Evolutionary conservation across 2,113 vertebrate species (phyloP), one percentile per base, ranked within the genome.

Genomic region (Corythoichthys intestinalis): DNA sequence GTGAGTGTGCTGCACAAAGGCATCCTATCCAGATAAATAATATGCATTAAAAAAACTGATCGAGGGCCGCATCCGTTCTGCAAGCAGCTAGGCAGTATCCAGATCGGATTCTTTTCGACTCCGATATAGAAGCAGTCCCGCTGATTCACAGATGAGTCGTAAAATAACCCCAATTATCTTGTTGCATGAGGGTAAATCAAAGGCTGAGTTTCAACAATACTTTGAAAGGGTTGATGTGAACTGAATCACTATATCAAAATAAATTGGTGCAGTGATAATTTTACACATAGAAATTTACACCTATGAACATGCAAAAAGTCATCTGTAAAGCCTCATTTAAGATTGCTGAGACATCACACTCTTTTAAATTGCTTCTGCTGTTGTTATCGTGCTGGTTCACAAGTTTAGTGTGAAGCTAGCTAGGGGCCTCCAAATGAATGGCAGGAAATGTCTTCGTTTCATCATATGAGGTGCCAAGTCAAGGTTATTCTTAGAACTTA

Each of bases 361-460:
- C 74, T 67, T 74, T 67, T 65, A 41, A 73, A 77, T 66, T 58
- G 62, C 69, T 64, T 47, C 60, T 76, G 72, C 68, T 44, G 52
- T 60, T 75, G 75, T 81, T 44, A 75, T 77, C 58, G 82, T 58
- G 82, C 82, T 80, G 80, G 28, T 83, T 83, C 75, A 75, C 86
- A 83, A 74, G 78, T 84, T 78, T 68, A 65, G 66, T 74, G 62
- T 67, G 69, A 50, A 72, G 53, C 49, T 60, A 71, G 76, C 66
- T 72, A 67, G 35, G 17, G 67, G 47, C 69, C 67, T 62, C 6
- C 70, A 66, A 76, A 71, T 60, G n/a, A 78, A 68, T 82, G 34
- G 70, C 74, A 74, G 49, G 41, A 46, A 77, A 77, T n/a, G 70
- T 78, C 71, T 78, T 82, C 77, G 70, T 74, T 80, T 78, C 74